Base-by-base conservation (phyloP, 2,113 vertebrate species). In the Propithecus coquereli region DNA sequence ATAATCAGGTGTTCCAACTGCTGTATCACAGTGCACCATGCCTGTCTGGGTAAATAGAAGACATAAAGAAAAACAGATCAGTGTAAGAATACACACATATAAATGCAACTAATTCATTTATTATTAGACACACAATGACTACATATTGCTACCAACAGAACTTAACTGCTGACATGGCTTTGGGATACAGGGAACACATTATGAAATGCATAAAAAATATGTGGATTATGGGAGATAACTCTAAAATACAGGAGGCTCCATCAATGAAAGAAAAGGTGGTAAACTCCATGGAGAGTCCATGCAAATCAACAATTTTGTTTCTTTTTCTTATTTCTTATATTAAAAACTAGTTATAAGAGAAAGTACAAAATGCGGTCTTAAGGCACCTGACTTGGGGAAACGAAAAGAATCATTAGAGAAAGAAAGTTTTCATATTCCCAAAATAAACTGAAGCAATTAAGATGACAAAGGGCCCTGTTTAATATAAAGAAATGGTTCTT, bases 21-120 rank as follows among this genome's bases (percentile, higher is more conserved):
- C 99, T 0, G 99, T 99, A 71, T 99, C 99, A 68, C 99, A 99
- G 91, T 99, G 99, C 96, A 99, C 99, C 99, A 99, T 99, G 70
- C 99, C 99, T 25, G 99, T 99, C 99, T 99, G 99, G 30, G 94
- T 87, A 97, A 97, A 91, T 2, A 93, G 91, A 0, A 92, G 52
- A 82, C 93, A 89, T 8, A 88, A 50, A 50, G 82, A 79, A 54
- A 86, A 92, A 65, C 5, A 77, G 59, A 54, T 25, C n/a, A 59
- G 17, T 73, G 50, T 87, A 73, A 94, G 80, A 27, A 57, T 4
- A 85, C 57, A 59, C 4, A 90, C 7, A 65, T 4, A 45, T 17
- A 79, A 57, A 81, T 17, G 12, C 45, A 89, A 52, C 10, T 16
- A 50, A 65, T 25, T 43, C 8, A 45, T 74, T 79, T 80, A 50